Evolutionary conservation across 2,888 invertebrate genomes (phyloP), one percentile per base, ranked within the genome.

Genomic region (Cryptophagus acutangulus): DNA sequence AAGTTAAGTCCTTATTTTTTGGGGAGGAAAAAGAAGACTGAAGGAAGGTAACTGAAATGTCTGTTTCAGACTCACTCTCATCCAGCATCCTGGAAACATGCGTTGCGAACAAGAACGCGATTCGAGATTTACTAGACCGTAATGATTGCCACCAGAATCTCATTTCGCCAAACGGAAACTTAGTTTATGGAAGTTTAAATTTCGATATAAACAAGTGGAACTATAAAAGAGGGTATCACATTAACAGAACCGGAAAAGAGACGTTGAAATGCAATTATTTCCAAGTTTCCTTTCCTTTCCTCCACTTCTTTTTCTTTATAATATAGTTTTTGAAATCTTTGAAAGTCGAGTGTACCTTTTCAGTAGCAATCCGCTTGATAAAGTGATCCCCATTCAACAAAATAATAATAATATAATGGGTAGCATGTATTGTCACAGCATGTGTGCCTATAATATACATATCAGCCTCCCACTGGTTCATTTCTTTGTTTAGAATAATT

Each of bases 261-360:
- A 62, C 59, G 62, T 63, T 62, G 62, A 65, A 65, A 61, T 57
- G 60, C 62, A 64, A 64, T 62, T 62, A 64, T 65, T 61, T 63
- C 52, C 56, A 64, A 65, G 63, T 63, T 65, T 64, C 62, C 60
- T 64, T 57, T 49, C 45, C 47, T 42, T 52, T 49, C 51, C 40
- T 40, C 38, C 9, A 10, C 12, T 31, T 31, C 4, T 31, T 31
- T 31, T 26, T 20, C 20, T 26, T 26, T 13, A 6, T n/a, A 12
- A 26, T 26, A 26, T 26, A 54, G 26, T 26, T 26, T 50, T 44
- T 39, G 58, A 58, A 60, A 61, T 60, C 58, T 58, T 62, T 63
- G 61, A 56, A 59, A 65, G 65, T 65, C 65, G 65, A 64, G 63
- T 64, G 59, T 65, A 65, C 65, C 65, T 65, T 65, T 65, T 61